Evolutionary conservation across 2,113 vertebrate genomes (phyloP).

Genomic region (Toxotes jaculatrix): DNA sequence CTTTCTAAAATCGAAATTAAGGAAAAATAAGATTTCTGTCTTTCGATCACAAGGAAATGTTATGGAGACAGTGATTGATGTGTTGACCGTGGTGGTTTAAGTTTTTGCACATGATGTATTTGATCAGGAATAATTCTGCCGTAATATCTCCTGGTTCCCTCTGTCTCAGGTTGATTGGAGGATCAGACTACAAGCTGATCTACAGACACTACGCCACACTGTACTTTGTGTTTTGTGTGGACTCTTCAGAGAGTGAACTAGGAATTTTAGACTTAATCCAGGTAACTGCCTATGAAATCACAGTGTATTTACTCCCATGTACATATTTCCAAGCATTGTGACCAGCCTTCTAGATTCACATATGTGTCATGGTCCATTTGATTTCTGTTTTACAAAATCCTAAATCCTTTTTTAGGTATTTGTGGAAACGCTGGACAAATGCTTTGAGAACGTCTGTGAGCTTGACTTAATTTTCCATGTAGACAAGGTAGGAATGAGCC

Average conservation of each 20-base stretch:
- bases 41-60: neutral
- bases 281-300: conserved; percentile 79
- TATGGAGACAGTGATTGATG: neutral
- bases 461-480: conserved; percentile 99
- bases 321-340: too few species aligned
- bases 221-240: conserved; percentile 99
- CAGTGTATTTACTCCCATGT: neutral
- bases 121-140: neutral
- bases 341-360: neutral
- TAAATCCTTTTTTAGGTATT: conserved; percentile 88
- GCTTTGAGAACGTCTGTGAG: conserved; percentile 99
- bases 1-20: neutral
- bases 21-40: neutral
- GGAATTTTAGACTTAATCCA: conserved; percentile 99
- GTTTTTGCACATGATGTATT: neutral
- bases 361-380: neutral
- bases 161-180: conserved; percentile 93
- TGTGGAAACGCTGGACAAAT: conserved; percentile 99
- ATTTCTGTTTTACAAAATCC: neutral
- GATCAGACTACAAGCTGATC: conserved; percentile 98
- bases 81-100: neutral
- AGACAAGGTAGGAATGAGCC: conserved; percentile 92
- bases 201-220: conserved; percentile 99
- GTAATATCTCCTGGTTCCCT: conserved; percentile 27
- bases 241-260: conserved; percentile 98